Evolutionary conservation across 2,888 invertebrate genomes (phyloP), one percentile per base, ranked within the genome.

Genomic region (Acleris emargana): DNA sequence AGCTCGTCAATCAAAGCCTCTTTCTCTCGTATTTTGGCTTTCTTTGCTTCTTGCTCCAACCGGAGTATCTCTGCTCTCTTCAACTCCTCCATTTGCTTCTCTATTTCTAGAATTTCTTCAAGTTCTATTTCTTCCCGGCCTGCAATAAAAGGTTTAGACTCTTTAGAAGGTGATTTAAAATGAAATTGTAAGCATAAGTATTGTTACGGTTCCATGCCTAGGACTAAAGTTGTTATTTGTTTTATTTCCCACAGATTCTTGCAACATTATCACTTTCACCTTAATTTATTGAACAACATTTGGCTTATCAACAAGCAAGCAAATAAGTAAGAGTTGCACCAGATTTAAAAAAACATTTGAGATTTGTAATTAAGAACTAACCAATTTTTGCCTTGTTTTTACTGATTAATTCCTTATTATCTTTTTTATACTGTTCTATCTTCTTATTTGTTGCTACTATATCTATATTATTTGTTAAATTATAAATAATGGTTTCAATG

Each of bases 1-100:
- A 99, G 93, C 82, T 99, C 98, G 86, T 99, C 98, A 67, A 99
- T 98, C 5, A 99, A 89, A 0, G 97, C 97, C 83, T 99, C 97
- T 75, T 97, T 98, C 72, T 97, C 96, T 45, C 96, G 94, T 20
- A 96, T 95, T 84, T 97, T 97, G 72, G 96, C 96, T 79, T 95
- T 96, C 76, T 97, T 97, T 1, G 95, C 94, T 83, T 97, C 94
- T 88, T 80, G 95, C 93, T 89, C 96, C 84, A 91, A 74, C 3
- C 95, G 93, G n/a, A 94, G 84, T 1, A 96, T 82, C 79, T 97
- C 96, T 62, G 95, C 93, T 68, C 95, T 94, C 57, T 97, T 93
- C 0, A 95, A 89, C 69, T 97, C 96, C 69, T 96, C 96, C 78
- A 95, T 95, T 75, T 95, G 95, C 68, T 95, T 96, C 77, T 98